Evolutionary conservation across 2,888 invertebrate species (phyloP).

Genomic region (Drosophila suboccidentalis): DNA sequence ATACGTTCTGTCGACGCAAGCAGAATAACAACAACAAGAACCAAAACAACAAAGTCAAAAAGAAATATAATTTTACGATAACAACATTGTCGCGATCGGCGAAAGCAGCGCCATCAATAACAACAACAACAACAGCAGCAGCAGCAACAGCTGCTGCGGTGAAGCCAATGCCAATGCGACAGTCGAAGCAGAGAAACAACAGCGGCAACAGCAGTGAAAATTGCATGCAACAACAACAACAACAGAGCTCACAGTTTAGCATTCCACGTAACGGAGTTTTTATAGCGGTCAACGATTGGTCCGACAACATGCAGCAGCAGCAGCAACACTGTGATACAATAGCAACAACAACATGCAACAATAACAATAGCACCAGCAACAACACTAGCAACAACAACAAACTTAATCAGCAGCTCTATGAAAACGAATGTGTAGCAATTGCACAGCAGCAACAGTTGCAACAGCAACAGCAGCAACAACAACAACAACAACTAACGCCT

Average conservation of each 20-base stretch:
- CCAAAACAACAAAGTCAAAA: slow-evolving; percentile 75
- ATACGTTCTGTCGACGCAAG: slow-evolving; percentile 72
- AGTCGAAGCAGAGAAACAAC: background rate
- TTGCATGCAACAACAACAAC: slow-evolving; percentile 21
- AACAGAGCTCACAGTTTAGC: slow-evolving; percentile 69
- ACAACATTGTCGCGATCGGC: slow-evolving; percentile 83
- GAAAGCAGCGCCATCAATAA: slow-evolving; percentile 37
- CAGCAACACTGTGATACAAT: slow-evolving; percentile 57
- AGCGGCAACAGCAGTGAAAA: slow-evolving; percentile 26
- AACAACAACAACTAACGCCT: slow-evolving; percentile 58
- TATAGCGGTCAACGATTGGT: slow-evolving; percentile 89
- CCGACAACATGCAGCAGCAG: slow-evolving; percentile 57
- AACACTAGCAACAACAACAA: slow-evolving; percentile 49
- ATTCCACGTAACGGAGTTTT: slow-evolving; percentile 87
- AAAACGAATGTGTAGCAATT: slow-evolving; percentile 82
- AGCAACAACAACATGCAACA: slow-evolving; percentile 42
- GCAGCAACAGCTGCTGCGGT: slow-evolving; percentile 8
- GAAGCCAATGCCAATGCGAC: slow-evolving; percentile 12
- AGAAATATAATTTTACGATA: slow-evolving; percentile 85
- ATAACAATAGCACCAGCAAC: slow-evolving; percentile 32
- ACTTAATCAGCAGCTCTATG: slow-evolving; percentile 80
- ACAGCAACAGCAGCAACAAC: slow-evolving; percentile 37
- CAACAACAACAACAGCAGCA: slow-evolving; percentile 8
- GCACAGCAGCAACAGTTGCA: slow-evolving; percentile 60
- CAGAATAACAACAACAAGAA: slow-evolving; percentile 76